Evolutionary conservation across 2,797 vertebrate species (phyloP), one percentile per base, ranked within the genome.

Genomic region (Emys orbicularis): DNA sequence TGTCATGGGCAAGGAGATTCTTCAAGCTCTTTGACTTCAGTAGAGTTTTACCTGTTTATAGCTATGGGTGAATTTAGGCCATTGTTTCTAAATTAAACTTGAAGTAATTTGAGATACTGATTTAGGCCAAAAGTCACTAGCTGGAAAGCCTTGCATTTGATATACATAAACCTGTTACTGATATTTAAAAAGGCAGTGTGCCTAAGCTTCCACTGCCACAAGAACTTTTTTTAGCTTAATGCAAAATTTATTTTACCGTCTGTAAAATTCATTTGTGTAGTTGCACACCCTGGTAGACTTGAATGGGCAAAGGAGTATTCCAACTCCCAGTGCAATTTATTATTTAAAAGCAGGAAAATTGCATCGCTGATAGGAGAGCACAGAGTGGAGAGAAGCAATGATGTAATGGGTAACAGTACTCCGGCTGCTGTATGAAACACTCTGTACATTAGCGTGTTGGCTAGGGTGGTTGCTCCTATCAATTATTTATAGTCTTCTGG

Each of bases 401-500:
- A 99, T 98, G 99, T 99, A 98, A 99, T 99, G 98, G 98, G 99
- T 98, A 98, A 98, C 95, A 96, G 97, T 98, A 99, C 98, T 98
- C 98, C 85, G 92, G 97, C 97, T 92, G 95, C 97, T 96, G 97
- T 90, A 96, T 97, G 97, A 94, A 88, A 98, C 97, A 97, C 97
- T 98, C 98, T 97, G 95, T 98, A 95, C 98, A 98, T 98, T 98
- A 98, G 96, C 92, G 97, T 81, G 96, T 96, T 98, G 98, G 98
- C 97, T 97, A 97, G 98, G 98, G 98, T 98, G 98, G 98, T 93
- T 98, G 98, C 96, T 94, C 97, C 98, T 97, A 99, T 99, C 98
- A 99, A 99, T 99, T 99, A 99, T 99, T 99, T 98, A 99, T 98
- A 94, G 97, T 94, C 98, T 98, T 98, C 98, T 98, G 96, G 98